phyloP scores from a whole-genome alignment of 2,113 vertebrate species.

The Rhizomys pruinosus region DNA sequence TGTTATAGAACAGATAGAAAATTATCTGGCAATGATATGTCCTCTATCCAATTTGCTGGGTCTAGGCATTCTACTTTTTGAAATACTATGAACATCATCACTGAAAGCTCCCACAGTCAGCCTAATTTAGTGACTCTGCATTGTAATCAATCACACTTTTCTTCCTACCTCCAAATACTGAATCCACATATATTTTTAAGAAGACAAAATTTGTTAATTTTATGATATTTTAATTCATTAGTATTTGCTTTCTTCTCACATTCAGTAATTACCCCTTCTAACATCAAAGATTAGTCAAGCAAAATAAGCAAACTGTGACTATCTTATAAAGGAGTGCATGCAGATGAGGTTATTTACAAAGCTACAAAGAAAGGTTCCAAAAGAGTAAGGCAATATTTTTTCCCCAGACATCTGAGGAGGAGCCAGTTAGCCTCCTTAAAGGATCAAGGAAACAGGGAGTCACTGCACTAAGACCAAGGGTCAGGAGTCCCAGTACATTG shows the following conservation, averaged over 20 bases:
- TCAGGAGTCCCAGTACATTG: constrained; percentile 47
- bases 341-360: neutral
- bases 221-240: constrained; percentile 16
- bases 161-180: neutral
- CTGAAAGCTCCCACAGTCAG: neutral
- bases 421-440: neutral
- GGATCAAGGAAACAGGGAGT: neutral
- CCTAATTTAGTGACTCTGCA: neutral
- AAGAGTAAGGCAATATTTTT: neutral
- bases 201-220: neutral
- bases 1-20: constrained; percentile 23
- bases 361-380: neutral
- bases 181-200: neutral
- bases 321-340: neutral
- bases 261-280: neutral
- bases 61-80: neutral
- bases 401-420: neutral
- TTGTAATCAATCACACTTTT: constrained; percentile 40
- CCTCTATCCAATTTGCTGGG: neutral
- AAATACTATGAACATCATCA: constrained; percentile 43
- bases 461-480: neutral
- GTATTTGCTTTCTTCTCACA: neutral
- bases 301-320: constrained; percentile 23
- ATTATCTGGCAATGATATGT: neutral
- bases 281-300: constrained; percentile 40